Conservation (phyloP, 2,797 vertebrate genomes). For the Acanthiza pusilla region DNA sequence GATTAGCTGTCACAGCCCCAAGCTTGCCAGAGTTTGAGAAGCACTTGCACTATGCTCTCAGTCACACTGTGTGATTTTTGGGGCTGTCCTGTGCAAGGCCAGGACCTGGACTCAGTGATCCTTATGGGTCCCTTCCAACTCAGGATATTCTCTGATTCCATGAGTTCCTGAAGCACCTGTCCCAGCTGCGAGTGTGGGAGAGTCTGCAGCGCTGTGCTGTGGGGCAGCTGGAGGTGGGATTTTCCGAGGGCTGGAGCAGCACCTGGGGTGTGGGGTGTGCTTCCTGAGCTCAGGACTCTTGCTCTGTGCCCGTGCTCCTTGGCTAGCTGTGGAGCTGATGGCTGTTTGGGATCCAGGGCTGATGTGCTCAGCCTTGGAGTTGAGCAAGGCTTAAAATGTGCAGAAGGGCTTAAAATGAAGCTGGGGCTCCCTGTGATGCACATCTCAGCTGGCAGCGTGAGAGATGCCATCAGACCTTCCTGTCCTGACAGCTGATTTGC, state of each 20-base stretch:
- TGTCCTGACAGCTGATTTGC: rapidly evolving
- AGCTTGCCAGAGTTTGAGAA: background rate
- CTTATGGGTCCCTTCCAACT: background rate
- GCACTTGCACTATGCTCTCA: background rate
- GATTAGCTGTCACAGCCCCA: background rate
- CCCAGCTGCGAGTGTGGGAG: background rate
- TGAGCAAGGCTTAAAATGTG: background rate
- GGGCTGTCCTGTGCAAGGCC: background rate
- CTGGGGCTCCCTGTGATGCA: background rate
- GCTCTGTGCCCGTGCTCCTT: background rate
- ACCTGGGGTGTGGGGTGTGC: background rate
- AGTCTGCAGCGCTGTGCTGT: rapidly evolving
- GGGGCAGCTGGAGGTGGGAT: background rate
- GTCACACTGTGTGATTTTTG: background rate
- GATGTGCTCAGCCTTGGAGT: background rate
- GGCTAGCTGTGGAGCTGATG: background rate
- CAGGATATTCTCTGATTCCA: background rate
- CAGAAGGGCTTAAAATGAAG: background rate
- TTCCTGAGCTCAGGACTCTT: background rate
- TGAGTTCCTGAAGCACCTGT: background rate
- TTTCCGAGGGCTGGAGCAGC: rapidly evolving
- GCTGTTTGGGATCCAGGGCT: background rate
- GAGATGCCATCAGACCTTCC: background rate
- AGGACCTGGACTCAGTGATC: background rate
- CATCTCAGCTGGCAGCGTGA: rapidly evolving